Evolutionary conservation across 2,797 vertebrate species (phyloP).

Genomic region (Gallirallus australis): DNA sequence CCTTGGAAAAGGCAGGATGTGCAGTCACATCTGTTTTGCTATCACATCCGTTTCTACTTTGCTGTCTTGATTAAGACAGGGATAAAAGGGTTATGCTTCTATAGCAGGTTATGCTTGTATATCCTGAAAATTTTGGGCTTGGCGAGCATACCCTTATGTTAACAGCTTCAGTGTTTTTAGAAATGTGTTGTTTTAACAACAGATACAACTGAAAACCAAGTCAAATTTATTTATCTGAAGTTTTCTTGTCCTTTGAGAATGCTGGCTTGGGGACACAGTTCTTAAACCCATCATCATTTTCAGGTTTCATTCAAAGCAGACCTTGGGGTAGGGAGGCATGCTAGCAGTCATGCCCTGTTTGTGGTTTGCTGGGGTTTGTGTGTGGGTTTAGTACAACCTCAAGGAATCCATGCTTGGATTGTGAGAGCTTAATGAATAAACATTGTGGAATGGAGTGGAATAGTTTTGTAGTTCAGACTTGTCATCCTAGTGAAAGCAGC

Average conservation of each 20-base stretch:
- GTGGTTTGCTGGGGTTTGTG: background rate
- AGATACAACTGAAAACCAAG: background rate
- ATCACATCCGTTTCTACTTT: background rate
- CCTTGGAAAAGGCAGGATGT: background rate
- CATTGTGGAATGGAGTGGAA: background rate
- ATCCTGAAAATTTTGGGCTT: background rate
- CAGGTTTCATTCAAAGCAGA: background rate
- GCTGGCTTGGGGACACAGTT: accelerated
- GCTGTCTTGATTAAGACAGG: background rate
- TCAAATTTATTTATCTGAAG: background rate
- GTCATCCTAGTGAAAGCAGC: background rate
- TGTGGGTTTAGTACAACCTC: background rate
- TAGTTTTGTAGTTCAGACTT: background rate
- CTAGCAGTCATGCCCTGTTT: background rate
- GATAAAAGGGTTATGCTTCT: background rate
- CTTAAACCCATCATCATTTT: background rate
- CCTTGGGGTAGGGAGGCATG: background rate
- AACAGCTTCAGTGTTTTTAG: background rate
- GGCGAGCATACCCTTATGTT: background rate
- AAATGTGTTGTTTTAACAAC: background rate
- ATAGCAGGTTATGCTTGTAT: background rate
- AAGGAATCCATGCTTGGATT: background rate
- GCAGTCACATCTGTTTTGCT: background rate
- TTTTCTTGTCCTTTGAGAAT: background rate
- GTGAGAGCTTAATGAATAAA: background rate